These are phyloP conservation scores for Habroteleia sp. DNA, from an alignment of 2,888 invertebrate genomes.

Conservation along the genomic window DNA sequence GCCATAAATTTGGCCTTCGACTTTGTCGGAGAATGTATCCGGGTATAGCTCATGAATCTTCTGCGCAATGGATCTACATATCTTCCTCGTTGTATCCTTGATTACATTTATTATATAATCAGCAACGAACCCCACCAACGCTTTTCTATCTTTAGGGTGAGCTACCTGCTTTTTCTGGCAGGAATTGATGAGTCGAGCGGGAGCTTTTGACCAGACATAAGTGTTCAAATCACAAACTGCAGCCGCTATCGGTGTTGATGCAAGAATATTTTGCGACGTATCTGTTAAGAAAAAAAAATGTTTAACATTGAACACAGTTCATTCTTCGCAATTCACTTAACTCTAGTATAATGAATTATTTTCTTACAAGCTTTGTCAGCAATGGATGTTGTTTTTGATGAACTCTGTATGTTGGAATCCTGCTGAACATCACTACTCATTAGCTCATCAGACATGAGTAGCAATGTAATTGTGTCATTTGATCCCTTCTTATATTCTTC, in stretches of 20 bases:
- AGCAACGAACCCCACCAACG: constrained; percentile 13
- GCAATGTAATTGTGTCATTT: constrained; percentile 24
- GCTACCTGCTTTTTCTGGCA: constrained; percentile 18
- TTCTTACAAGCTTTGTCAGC: no score
- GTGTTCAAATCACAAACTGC: constrained; percentile 2
- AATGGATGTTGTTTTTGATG: no score
- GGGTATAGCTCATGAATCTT: constrained; percentile 30
- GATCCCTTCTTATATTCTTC: constrained; percentile 4
- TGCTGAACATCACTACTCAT: no score
- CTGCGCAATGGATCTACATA: constrained; percentile 13
- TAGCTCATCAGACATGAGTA: no score
- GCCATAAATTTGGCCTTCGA: constrained; percentile 29
- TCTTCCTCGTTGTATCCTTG: constrained; percentile 24
- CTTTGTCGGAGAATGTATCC: constrained; percentile 18
- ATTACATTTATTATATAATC: constrained; percentile 42
- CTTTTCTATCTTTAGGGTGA: constrained; percentile 12
- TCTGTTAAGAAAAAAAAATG: no score
- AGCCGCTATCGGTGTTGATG: background rate
- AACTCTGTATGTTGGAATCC: no score
- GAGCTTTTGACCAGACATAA: constrained; percentile 27
- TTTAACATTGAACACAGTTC: no score
- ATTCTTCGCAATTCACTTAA: no score
- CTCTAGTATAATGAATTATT: no score
- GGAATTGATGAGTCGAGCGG: background rate
- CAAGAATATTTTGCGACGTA: no score